Conservation (phyloP, 2,113 vertebrate species). For the Zingel zingel region DNA sequence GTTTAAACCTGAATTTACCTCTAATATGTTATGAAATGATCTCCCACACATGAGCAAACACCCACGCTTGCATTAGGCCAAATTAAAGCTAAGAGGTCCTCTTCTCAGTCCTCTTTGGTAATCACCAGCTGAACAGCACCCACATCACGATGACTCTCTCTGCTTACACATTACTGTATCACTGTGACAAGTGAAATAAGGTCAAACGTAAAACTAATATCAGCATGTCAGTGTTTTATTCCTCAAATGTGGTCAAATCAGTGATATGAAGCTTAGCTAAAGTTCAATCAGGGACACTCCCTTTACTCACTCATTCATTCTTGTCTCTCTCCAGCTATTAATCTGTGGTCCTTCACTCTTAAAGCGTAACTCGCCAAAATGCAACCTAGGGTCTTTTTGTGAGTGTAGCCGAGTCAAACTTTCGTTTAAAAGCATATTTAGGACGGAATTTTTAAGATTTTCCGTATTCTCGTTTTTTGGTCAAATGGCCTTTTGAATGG, state of each 20-base stretch:
- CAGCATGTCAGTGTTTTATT: background rate
- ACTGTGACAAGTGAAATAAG: background rate
- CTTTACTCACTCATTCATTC: too few relatives aligned
- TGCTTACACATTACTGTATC: background rate
- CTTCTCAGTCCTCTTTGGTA: constrained; percentile 32
- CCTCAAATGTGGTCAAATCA: background rate
- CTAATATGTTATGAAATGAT: constrained; percentile 16
- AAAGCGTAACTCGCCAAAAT: too few relatives aligned
- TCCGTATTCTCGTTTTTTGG: too few relatives aligned
- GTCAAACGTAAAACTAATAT: background rate
- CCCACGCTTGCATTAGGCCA: constrained; percentile 18
- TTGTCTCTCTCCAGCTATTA: too few relatives aligned
- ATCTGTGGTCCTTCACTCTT: too few relatives aligned
- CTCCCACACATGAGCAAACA: constrained; percentile 23
- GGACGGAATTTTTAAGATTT: too few relatives aligned
- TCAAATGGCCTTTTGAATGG: too few relatives aligned
- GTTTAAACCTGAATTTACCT: constrained; percentile 15
- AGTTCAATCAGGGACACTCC: too few relatives aligned
- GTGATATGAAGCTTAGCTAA: background rate
- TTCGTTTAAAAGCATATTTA: too few relatives aligned
- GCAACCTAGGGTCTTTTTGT: too few relatives aligned
- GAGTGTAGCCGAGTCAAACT: too few relatives aligned
- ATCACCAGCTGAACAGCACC: constrained; percentile 42
- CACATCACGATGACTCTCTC: background rate
- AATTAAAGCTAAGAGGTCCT: constrained; percentile 36